Percentiles rank a stretch among this genome's conserved stretches.
These are phyloP conservation scores for Trachelus tabidus DNA, from an alignment of 2,888 invertebrate genomes.

Conservation along the genomic window DNA sequence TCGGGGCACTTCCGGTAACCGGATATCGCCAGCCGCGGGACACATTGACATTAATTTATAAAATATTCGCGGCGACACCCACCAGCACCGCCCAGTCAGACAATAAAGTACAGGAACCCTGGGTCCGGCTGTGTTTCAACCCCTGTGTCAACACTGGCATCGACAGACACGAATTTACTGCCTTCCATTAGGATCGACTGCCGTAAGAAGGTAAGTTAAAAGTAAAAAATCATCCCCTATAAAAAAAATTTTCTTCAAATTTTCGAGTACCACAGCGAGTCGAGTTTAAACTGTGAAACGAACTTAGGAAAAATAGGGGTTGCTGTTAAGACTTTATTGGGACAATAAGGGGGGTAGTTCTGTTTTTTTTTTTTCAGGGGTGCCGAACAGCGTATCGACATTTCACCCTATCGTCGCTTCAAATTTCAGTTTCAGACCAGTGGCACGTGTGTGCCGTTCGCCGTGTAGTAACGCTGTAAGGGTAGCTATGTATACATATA, in stretches of 20 bases:
- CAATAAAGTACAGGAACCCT: neutral
- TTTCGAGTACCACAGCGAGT: neutral
- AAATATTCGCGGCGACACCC: conserved; percentile 61
- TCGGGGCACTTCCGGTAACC: conserved; percentile 63
- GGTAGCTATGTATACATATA: neutral
- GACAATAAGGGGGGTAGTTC: neutral
- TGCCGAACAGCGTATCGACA: conserved; percentile 44
- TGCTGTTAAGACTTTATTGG: neutral
- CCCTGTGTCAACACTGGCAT: neutral
- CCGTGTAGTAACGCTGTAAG: conserved; percentile 23
- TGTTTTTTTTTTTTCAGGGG: conserved; percentile 9
- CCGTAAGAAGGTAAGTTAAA: neutral
- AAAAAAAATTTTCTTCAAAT: neutral
- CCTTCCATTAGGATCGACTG: neutral
- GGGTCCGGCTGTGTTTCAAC: neutral
- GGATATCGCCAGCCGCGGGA: conserved; percentile 58
- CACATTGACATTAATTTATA: conserved; percentile 66
- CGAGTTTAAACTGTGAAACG: neutral
- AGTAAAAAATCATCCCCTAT: neutral
- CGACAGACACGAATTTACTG: neutral
- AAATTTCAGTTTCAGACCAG: conserved; percentile 45
- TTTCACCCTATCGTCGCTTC: conserved; percentile 56
- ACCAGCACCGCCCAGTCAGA: conserved; percentile 32
- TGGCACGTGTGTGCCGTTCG: conserved; percentile 30
- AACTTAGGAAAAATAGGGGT: neutral